Conservation (phyloP, 2,888 invertebrate genomes). For the Apamea crenata region DNA sequence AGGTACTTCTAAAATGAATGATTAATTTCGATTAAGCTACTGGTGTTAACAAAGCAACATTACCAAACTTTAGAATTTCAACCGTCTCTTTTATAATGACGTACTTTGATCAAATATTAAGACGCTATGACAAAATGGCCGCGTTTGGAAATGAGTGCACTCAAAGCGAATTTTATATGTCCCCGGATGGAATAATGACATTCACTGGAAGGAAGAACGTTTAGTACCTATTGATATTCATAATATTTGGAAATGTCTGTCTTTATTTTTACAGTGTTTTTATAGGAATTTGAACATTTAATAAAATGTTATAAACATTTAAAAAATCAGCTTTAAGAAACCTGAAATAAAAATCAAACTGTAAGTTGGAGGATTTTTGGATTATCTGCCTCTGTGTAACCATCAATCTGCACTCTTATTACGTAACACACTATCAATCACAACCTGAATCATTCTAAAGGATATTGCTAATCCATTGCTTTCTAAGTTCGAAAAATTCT, state of each 20-base stretch:
- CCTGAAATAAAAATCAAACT: no score
- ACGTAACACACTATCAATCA: no score
- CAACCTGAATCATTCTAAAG: no score
- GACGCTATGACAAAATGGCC: constrained; percentile 35
- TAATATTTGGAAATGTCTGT: constrained; percentile 20
- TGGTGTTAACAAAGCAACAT: constrained; percentile 2
- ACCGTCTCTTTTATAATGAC: constrained; percentile 2
- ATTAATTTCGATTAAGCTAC: background rate
- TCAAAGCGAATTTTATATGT: constrained; percentile 67
- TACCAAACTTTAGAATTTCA: constrained; percentile 16
- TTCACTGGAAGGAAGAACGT: constrained; percentile 3
- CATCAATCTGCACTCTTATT: background rate
- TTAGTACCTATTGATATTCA: background rate
- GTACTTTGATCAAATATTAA: constrained; percentile 61
- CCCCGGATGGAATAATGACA: constrained; percentile 32
- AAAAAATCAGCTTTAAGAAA: background rate
- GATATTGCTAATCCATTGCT: no score
- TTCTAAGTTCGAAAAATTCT: background rate
- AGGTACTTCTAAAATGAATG: background rate
- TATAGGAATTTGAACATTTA: background rate
- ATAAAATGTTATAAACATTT: background rate
- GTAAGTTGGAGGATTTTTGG: background rate
- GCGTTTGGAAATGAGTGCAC: constrained; percentile 31
- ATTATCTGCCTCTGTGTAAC: background rate
- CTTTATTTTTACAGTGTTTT: constrained; percentile 8